Evolutionary conservation across 2,888 invertebrate genomes (phyloP).

Genomic region (Mellilla xanthometata): DNA sequence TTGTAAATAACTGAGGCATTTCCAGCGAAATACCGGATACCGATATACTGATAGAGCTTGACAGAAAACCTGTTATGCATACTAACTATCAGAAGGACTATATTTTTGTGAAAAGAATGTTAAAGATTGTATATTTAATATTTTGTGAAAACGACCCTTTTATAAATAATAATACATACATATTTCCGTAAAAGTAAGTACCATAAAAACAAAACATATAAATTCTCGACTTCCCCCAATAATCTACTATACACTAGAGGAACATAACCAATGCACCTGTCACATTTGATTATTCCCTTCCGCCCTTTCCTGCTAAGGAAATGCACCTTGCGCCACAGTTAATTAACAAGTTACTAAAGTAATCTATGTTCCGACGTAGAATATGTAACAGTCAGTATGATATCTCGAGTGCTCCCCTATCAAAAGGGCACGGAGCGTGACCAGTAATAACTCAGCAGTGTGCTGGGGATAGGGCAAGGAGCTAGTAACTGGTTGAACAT

Average conservation of each 20-base stretch:
- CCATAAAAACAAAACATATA: too few relatives aligned
- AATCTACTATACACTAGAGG: slow-evolving; percentile 10
- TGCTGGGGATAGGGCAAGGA: neutral
- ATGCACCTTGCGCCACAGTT: slow-evolving; percentile 26
- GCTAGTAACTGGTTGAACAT: slow-evolving; percentile 1
- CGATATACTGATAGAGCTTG: slow-evolving; percentile 6
- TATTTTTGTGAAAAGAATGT: too few relatives aligned
- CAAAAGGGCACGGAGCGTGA: slow-evolving; percentile 40
- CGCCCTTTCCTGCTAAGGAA: slow-evolving; percentile 41
- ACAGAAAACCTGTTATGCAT: slow-evolving; percentile 2
- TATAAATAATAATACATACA: neutral
- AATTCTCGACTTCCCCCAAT: slow-evolving; percentile 1
- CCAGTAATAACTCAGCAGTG: slow-evolving; percentile 36
- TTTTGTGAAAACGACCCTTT: too few relatives aligned
- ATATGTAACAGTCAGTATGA: neutral
- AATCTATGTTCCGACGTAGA: too few relatives aligned
- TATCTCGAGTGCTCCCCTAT: slow-evolving; percentile 28
- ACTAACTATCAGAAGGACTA: too few relatives aligned
- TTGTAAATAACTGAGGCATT: slow-evolving; percentile 9
- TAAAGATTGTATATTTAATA: too few relatives aligned
- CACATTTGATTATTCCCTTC: slow-evolving; percentile 48
- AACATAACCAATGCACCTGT: slow-evolving; percentile 40
- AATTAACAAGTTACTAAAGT: neutral
- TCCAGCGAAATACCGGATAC: neutral
- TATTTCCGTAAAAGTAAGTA: too few relatives aligned